Evolutionary conservation across 23 tunicate species (phyloP).

Genomic region (Botrylloides violaceus): DNA sequence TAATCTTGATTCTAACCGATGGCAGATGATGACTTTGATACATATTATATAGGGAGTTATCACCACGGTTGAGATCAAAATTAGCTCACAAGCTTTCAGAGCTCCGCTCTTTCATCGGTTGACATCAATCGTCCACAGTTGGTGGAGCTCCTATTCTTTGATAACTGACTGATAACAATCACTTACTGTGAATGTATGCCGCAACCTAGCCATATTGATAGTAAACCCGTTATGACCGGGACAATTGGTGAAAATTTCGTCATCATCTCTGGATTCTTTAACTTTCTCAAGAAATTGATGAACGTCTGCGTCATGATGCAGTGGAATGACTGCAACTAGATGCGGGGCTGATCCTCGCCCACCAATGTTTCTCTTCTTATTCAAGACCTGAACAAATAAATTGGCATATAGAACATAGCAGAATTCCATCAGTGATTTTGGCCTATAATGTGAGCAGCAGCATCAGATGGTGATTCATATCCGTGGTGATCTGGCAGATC

Average conservation of each 20-base stretch:
- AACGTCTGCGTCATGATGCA: slow-evolving; percentile 51
- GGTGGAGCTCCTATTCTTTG: too few relatives aligned
- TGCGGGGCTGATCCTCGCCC: slow-evolving; percentile 54
- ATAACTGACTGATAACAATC: background rate
- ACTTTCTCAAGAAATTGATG: slow-evolving; percentile 24
- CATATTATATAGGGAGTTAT: too few relatives aligned
- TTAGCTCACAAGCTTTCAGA: too few relatives aligned
- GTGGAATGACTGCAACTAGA: slow-evolving; percentile 52
- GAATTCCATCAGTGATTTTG: too few relatives aligned
- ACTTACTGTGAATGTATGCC: slow-evolving; percentile 66
- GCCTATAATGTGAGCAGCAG: too few relatives aligned
- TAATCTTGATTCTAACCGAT: too few relatives aligned
- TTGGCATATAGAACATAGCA: too few relatives aligned
- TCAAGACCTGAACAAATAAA: slow-evolving; percentile 41
- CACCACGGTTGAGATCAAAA: too few relatives aligned
- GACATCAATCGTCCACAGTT: background rate
- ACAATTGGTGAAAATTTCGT: slow-evolving; percentile 14
- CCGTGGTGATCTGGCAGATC: too few relatives aligned
- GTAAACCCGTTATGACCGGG: slow-evolving; percentile 56
- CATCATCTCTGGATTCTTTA: slow-evolving; percentile 16
- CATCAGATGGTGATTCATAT: too few relatives aligned
- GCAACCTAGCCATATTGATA: slow-evolving; percentile 57
- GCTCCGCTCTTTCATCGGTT: too few relatives aligned
- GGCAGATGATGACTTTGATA: too few relatives aligned
- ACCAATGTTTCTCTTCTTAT: slow-evolving; percentile 56